Conservation (phyloP, 1,140 invertebrate species). For the silkworm (Bombyx mori) region ASM3026992v2 NC_085132.1:9669001-9669500, state of each 20-base stretch:
- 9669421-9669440: neutral
- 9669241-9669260: neutral
- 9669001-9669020: constrained; percentile 34
- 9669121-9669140: constrained; percentile 35
- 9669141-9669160: constrained; percentile 30
- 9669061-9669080: constrained; percentile 7
- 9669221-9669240: constrained; percentile 11
- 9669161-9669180: constrained; percentile 13
- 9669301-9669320: neutral
- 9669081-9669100: constrained; percentile 43
- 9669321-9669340: constrained; percentile 1
- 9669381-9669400: constrained; percentile 29
- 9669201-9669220: constrained; percentile 13
- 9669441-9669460: no score
- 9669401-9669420: constrained; percentile 17
- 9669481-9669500: no score
- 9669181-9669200: constrained; percentile 21
- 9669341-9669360: constrained; percentile 25
- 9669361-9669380: constrained; percentile 32
- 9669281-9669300: constrained; percentile 13
- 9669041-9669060: constrained; percentile 19
- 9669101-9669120: constrained; percentile 41
- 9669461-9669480: no score
- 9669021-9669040: constrained; percentile 23
- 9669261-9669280: neutral